Conservation (phyloP, 2,797 vertebrate genomes). For the Catharus ustulatus region DNA sequence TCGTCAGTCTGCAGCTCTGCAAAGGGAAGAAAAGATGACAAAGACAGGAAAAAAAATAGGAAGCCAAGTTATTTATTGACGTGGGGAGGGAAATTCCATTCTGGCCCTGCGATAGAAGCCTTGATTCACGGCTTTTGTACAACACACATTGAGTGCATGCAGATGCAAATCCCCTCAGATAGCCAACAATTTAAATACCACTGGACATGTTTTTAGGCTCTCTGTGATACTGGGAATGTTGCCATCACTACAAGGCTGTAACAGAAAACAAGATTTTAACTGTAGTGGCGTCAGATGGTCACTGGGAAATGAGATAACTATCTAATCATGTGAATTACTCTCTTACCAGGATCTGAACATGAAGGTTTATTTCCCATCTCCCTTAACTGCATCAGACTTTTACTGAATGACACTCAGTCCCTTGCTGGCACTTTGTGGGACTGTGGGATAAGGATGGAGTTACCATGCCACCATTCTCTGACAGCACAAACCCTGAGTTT, state of each 20-base stretch:
- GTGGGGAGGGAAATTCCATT: conserved; percentile 11
- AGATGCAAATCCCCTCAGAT: background rate
- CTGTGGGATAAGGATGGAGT: background rate
- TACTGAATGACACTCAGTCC: background rate
- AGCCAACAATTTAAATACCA: conserved; percentile 21
- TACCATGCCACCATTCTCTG: background rate
- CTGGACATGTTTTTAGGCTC: background rate
- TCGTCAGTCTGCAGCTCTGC: background rate
- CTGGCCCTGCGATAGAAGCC: background rate
- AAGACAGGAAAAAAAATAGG: background rate
- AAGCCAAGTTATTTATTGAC: conserved; percentile 34
- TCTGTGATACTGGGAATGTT: conserved; percentile 24
- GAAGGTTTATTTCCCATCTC: background rate
- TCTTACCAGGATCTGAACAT: background rate
- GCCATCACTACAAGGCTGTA: background rate
- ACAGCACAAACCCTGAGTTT: background rate
- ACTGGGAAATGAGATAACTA: background rate
- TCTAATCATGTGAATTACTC: background rate
- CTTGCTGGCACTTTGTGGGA: background rate
- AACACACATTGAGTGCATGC: background rate
- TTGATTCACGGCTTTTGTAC: background rate
- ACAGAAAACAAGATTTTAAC: background rate
- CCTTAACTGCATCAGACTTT: background rate
- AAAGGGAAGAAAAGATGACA: background rate
- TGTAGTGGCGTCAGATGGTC: background rate